A percentile compares a stretch with the other conserved stretches of the same genome.
Evolutionary conservation across 2,113 vertebrate species (phyloP).

Genomic region (Scomber colias): DNA sequence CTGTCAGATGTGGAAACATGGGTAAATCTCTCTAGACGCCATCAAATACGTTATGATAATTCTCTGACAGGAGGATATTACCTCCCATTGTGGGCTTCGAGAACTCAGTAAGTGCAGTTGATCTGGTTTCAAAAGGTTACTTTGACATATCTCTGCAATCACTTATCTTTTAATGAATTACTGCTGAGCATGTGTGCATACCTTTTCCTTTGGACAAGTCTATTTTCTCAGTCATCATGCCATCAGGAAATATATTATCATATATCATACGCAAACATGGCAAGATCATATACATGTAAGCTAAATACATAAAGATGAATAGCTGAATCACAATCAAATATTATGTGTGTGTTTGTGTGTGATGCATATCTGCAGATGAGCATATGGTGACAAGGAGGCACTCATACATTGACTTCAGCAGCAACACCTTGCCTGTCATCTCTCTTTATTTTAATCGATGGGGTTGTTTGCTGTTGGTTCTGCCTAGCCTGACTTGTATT

Average conservation of each 20-base stretch:
- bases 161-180: constrained; percentile 72
- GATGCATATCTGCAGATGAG: constrained; percentile 5
- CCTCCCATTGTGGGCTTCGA: constrained; percentile 5
- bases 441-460: constrained; percentile 19
- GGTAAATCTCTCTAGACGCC: constrained; percentile 13
- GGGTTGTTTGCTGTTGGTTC: constrained; percentile 6
- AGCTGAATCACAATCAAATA: not conserved
- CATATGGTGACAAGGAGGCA: constrained; percentile 27
- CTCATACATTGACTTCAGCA: constrained; percentile 33
- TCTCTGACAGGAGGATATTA: constrained; percentile 9
- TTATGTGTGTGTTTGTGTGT: not conserved
- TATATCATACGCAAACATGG: constrained; percentile 37
- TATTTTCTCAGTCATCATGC: constrained; percentile 24
- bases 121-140: constrained; percentile 45
- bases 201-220: constrained; percentile 36
- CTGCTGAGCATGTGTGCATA: constrained; percentile 36
- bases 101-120: constrained; percentile 23
- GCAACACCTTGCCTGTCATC: constrained; percentile 4
- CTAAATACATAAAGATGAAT: constrained; percentile 20
- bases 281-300: not conserved
- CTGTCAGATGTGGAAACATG: constrained; percentile 19
- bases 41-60: not conserved
- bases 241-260: constrained; percentile 35
- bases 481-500: not conserved
- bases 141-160: constrained; percentile 35